These are phyloP conservation scores for Serrognathus titanus DNA, from an alignment of 2,888 invertebrate genomes.

Conservation along the genomic window DNA sequence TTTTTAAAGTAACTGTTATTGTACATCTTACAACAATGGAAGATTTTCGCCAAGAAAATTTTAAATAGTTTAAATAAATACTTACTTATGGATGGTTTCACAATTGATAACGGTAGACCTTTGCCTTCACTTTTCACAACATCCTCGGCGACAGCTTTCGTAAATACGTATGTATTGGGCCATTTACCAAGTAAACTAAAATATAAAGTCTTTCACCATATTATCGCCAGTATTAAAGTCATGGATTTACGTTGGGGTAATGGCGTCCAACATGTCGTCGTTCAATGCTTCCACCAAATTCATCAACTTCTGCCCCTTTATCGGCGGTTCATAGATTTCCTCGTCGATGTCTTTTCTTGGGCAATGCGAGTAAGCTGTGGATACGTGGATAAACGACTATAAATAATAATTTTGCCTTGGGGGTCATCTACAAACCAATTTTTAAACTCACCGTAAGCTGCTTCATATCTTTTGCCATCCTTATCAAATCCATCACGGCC, in stretches of 20 bases:
- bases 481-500: constrained; percentile 60
- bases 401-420: constrained; percentile 33
- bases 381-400: constrained; percentile 61
- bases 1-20: too few relatives aligned
- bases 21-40: too few relatives aligned
- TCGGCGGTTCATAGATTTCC: constrained; percentile 49
- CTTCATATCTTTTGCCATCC: constrained; percentile 32
- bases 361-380: constrained; percentile 66
- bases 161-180: constrained; percentile 92
- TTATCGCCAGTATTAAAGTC: too few relatives aligned
- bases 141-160: constrained; percentile 84
- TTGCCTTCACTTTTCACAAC: too few relatives aligned
- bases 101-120: too few relatives aligned
- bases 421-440: too few relatives aligned
- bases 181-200: constrained; percentile 66
- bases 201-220: constrained; percentile 21
- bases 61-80: too few relatives aligned
- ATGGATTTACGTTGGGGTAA: constrained; percentile 40
- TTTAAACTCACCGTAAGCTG: constrained; percentile 55
- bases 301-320: constrained; percentile 43
- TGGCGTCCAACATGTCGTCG: constrained; percentile 39
- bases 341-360: constrained; percentile 54
- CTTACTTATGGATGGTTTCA: too few relatives aligned
- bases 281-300: constrained; percentile 46
- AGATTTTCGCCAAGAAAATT: too few relatives aligned